A percentile compares a stretch with the other conserved stretches of the same genome.
These are phyloP conservation scores for Synergus gifuensis DNA, from an alignment of 2,888 invertebrate species.

Conservation along the genomic window DNA sequence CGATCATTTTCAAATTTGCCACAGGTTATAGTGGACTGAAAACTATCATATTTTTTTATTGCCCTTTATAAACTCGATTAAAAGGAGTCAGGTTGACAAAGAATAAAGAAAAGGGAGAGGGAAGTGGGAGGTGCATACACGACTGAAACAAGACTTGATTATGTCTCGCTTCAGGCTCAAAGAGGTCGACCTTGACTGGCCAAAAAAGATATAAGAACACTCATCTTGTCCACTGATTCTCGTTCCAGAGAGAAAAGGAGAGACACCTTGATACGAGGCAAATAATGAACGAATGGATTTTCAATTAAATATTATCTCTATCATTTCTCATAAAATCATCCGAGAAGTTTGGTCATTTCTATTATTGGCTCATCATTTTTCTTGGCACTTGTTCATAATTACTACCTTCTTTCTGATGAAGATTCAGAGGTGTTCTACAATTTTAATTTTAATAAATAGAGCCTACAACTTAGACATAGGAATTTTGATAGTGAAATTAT, in stretches of 20 bases:
- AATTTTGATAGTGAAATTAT: slow-evolving; percentile 27
- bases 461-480: neutral
- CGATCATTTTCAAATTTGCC: neutral
- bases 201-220: slow-evolving; percentile 34
- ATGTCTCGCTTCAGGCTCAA: slow-evolving; percentile 31
- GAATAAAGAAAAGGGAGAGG: slow-evolving; percentile 3
- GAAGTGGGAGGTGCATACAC: slow-evolving; percentile 5
- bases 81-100: slow-evolving; percentile 7
- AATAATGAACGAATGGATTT: slow-evolving; percentile 22
- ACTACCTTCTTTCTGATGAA: no score
- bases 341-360: neutral
- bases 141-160: slow-evolving; percentile 27
- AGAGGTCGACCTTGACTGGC: slow-evolving; percentile 37
- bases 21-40: neutral
- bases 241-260: neutral
- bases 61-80: neutral
- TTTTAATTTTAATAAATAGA: neutral
- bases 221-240: slow-evolving; percentile 29
- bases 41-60: neutral
- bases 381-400: no score
- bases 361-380: neutral
- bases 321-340: neutral
- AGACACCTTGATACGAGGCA: neutral
- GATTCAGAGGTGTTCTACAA: no score
- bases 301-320: slow-evolving; percentile 18